These are phyloP conservation scores for Argyrosomus japonicus DNA, from an alignment of 2,113 vertebrate species.

Conservation along the genomic window DNA sequence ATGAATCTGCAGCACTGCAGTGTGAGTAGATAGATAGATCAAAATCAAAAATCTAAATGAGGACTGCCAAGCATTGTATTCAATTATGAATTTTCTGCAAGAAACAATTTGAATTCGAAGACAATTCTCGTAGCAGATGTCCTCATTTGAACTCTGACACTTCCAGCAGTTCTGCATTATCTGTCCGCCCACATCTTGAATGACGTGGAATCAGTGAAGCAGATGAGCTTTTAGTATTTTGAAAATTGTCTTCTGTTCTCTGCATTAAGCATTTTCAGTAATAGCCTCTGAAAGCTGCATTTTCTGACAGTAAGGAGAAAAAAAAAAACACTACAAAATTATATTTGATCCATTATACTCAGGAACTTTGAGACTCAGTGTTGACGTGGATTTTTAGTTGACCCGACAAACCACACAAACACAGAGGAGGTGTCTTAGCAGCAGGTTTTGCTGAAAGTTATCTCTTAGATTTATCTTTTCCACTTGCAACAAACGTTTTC, in stretches of 20 bases:
- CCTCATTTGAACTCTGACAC: slow-evolving; percentile 15
- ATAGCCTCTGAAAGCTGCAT: neutral
- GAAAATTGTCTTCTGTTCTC: neutral
- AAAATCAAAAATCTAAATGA: slow-evolving; percentile 24
- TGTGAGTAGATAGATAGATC: slow-evolving; percentile 19
- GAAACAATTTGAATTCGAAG: neutral
- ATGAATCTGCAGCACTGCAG: slow-evolving; percentile 18
- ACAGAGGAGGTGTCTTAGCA: neutral
- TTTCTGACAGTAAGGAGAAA: neutral
- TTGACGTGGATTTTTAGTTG: neutral
- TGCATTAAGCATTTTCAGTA: slow-evolving; percentile 11
- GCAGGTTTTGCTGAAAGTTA: neutral
- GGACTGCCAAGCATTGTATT: slow-evolving; percentile 1
- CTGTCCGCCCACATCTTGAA: slow-evolving; percentile 2
- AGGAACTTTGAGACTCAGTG: slow-evolving; percentile 6
- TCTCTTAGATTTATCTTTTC: slow-evolving; percentile 7
- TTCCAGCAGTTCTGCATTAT: slow-evolving; percentile 1
- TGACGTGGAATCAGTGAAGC: neutral
- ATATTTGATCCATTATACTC: slow-evolving; percentile 4
- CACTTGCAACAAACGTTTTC: neutral
- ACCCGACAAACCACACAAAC: neutral
- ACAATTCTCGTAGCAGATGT: slow-evolving; percentile 21
- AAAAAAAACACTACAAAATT: neutral
- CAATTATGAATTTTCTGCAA: slow-evolving; percentile 21
- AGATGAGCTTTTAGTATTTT: neutral